A percentile compares a stretch with the other conserved stretches of the same genome.
Conservation (phyloP, 2,888 invertebrate species). For the Micoletzkya japonica region DNA sequence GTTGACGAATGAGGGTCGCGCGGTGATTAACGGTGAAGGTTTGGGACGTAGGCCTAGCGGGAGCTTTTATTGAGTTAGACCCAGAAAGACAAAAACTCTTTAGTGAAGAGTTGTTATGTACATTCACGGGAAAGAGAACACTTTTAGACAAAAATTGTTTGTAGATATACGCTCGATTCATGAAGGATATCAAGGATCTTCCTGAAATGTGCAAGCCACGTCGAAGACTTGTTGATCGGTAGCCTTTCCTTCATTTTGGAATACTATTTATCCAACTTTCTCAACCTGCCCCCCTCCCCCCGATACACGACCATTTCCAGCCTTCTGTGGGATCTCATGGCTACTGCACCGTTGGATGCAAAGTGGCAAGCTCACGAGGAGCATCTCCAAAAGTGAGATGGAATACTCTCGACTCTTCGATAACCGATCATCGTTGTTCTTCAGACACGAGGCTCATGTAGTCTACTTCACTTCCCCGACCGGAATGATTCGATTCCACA, state of each 20-base stretch:
- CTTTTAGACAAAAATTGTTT: too few species aligned
- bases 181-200: slow-evolving; percentile 19
- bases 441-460: slow-evolving; percentile 57
- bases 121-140: too few species aligned
- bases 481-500: slow-evolving; percentile 61
- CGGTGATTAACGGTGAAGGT: too few species aligned
- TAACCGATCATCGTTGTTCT: not conserved
- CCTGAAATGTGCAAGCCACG: slow-evolving; percentile 25
- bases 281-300: slow-evolving; percentile 33
- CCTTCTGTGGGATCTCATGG: slow-evolving; percentile 63
- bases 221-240: slow-evolving; percentile 20
- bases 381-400: slow-evolving; percentile 45
- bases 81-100: too few species aligned
- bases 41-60: too few species aligned
- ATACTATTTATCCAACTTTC: too few species aligned
- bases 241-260: not conserved
- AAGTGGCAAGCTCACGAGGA: slow-evolving; percentile 59
- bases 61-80: too few species aligned
- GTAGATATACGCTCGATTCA: slow-evolving; percentile 16
- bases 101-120: too few species aligned
- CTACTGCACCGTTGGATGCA: slow-evolving; percentile 55
- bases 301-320: slow-evolving; percentile 55
- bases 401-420: not conserved
- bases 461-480: slow-evolving; percentile 60
- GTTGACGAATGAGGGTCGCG: too few species aligned